phyloP scores from a whole-genome alignment of 2,797 vertebrate genomes.

The Channa striata region DNA sequence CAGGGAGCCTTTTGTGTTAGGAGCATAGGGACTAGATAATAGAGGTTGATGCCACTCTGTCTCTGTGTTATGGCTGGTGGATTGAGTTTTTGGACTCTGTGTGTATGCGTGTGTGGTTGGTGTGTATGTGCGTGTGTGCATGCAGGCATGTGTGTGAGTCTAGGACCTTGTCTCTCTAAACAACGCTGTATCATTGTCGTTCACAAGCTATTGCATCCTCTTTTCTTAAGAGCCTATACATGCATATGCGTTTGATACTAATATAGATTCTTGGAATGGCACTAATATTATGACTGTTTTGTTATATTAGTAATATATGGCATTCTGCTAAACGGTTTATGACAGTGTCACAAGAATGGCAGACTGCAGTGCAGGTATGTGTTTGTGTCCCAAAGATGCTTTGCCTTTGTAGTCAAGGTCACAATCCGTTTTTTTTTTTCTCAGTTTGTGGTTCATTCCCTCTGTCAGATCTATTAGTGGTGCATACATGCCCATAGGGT shows the following conservation, averaged over 20 bases:
- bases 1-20: slow-evolving; percentile 85
- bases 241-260: no score
- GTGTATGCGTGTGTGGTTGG: slow-evolving; percentile 44
- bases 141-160: slow-evolving; percentile 6
- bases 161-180: slow-evolving; percentile 34
- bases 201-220: slow-evolving; percentile 29
- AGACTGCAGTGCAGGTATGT: slow-evolving; percentile 7
- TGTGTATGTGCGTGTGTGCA: slow-evolving; percentile 43
- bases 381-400: slow-evolving; percentile 34
- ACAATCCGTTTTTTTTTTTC: slow-evolving; percentile 25
- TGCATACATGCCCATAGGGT: slow-evolving; percentile 11
- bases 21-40: slow-evolving; percentile 84
- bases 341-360: slow-evolving; percentile 3
- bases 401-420: slow-evolving; percentile 50
- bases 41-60: slow-evolving; percentile 82
- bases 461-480: slow-evolving; percentile 31
- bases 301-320: slow-evolving; percentile 36
- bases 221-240: slow-evolving; percentile 14
- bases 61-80: slow-evolving; percentile 77
- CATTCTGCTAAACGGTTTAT: slow-evolving; percentile 30
- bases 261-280: slow-evolving; percentile 6
- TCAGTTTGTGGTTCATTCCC: slow-evolving; percentile 4
- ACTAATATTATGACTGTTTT: neutral
- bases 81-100: slow-evolving; percentile 72
- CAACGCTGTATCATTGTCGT: slow-evolving; percentile 39